A percentile compares a stretch with the other conserved stretches of the same genome.
Evolutionary conservation across 2,113 vertebrate species (phyloP).

Genomic region (Columbina picui): DNA sequence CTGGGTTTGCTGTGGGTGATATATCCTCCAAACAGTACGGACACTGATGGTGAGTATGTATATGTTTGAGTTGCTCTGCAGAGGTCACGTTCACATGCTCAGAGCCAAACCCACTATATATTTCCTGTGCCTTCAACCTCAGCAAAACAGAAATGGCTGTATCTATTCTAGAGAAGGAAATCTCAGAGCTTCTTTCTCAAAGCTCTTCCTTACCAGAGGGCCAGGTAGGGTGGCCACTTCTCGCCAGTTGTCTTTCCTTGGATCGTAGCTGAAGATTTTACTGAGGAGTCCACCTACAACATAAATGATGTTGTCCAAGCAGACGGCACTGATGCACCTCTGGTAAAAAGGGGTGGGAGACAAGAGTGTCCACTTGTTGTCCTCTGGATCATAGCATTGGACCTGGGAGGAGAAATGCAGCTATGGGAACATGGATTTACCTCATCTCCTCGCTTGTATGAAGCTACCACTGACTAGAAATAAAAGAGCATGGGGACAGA

Average conservation of each 20-base stretch:
- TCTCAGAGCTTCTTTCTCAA: background rate
- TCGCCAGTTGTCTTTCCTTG: constrained; percentile 72
- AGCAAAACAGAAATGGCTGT: background rate
- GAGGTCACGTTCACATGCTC: fast-evolving
- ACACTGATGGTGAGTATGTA: too few relatives aligned
- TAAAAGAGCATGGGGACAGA: background rate
- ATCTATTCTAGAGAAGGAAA: background rate
- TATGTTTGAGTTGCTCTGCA: background rate
- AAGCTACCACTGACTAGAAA: background rate
- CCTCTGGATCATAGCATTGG: constrained; percentile 79
- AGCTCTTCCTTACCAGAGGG: constrained; percentile 75
- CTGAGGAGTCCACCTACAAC: constrained; percentile 81
- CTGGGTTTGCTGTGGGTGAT: background rate
- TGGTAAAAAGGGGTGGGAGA: constrained; percentile 78
- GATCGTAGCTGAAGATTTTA: constrained; percentile 77
- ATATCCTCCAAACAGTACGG: background rate
- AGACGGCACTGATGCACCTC: constrained; percentile 76
- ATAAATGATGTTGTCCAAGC: constrained; percentile 77
- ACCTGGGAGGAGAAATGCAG: constrained; percentile 64
- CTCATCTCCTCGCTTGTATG: background rate
- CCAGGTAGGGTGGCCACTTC: constrained; percentile 73
- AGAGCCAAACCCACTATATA: background rate
- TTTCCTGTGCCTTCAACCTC: background rate
- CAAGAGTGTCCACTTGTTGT: constrained; percentile 72
- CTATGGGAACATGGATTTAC: background rate